These are phyloP conservation scores for Holocentrus rufus DNA, from an alignment of 2,797 vertebrate species.

Conservation along the genomic window DNA sequence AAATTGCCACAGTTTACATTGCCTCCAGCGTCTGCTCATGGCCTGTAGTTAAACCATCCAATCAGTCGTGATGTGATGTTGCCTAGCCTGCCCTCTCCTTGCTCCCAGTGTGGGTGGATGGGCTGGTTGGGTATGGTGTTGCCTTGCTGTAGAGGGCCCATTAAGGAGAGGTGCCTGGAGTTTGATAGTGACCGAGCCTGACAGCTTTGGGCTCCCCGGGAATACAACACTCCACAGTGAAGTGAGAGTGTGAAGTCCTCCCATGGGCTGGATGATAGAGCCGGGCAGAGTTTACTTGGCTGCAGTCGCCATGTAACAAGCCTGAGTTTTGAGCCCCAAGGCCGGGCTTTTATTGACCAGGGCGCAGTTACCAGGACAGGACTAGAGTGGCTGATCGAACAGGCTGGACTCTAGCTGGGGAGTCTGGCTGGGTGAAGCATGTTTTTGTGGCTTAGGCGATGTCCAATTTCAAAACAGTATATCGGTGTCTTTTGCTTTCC, in stretches of 20 bases:
- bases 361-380: background rate
- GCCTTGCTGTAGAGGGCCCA: constrained; percentile 14
- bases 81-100: constrained; percentile 12
- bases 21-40: constrained; percentile 17
- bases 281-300: background rate
- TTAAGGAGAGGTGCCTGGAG: constrained; percentile 41
- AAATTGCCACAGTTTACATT: background rate
- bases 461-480: too few species aligned
- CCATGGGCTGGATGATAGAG: constrained; percentile 3
- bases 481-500: too few species aligned
- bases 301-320: background rate
- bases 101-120: constrained; percentile 21
- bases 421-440: background rate
- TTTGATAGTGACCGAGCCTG: constrained; percentile 32
- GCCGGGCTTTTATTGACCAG: background rate
- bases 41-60: constrained; percentile 25
- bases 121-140: constrained; percentile 25
- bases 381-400: background rate
- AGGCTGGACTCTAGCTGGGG: background rate
- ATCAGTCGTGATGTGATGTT: constrained; percentile 28
- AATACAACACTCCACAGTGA: constrained; percentile 13
- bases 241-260: constrained; percentile 14
- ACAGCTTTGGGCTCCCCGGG: constrained; percentile 47
- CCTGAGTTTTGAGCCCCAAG: background rate
- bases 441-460: background rate